phyloP scores from a whole-genome alignment of 2,113 vertebrate genomes.

The Chascanopsetta lugubris region DNA sequence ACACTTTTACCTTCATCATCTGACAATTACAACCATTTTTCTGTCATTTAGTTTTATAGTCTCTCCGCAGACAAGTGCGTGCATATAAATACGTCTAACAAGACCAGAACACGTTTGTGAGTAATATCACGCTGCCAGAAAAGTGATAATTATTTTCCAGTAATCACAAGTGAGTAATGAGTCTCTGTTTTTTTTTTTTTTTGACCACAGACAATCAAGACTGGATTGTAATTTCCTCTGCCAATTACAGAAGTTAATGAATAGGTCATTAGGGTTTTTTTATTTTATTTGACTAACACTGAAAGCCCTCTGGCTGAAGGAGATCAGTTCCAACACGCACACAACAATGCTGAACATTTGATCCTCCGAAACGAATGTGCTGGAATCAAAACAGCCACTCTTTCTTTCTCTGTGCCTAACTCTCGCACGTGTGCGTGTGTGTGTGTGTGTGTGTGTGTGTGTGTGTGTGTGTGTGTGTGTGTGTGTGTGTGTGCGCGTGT shows the following conservation, averaged over 20 bases:
- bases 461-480: background rate
- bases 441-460: background rate
- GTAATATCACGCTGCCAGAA: background rate
- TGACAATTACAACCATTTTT: too few species aligned
- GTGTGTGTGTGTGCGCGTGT: slow-evolving; percentile 1
- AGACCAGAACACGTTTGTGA: background rate
- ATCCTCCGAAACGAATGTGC: slow-evolving; percentile 47
- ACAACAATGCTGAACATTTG: slow-evolving; percentile 52
- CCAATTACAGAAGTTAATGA: slow-evolving; percentile 23
- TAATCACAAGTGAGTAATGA: slow-evolving; percentile 6
- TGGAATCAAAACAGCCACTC: slow-evolving; percentile 38
- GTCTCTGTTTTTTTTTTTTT: slow-evolving; percentile 14
- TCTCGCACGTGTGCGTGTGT: background rate
- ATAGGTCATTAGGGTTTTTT: slow-evolving; percentile 26
- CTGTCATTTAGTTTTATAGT: background rate
- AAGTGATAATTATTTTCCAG: slow-evolving; percentile 17
- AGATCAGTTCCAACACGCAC: slow-evolving; percentile 44
- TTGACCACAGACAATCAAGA: background rate
- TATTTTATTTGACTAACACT: slow-evolving; percentile 20
- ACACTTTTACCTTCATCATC: background rate
- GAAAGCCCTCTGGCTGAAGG: slow-evolving; percentile 10
- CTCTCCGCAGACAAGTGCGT: background rate
- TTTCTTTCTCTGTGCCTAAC: slow-evolving; percentile 19
- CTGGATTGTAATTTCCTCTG: background rate
- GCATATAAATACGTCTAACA: background rate